phyloP scores from a whole-genome alignment of 2,797 vertebrate genomes.

The Peromyscus eremicus region DNA sequence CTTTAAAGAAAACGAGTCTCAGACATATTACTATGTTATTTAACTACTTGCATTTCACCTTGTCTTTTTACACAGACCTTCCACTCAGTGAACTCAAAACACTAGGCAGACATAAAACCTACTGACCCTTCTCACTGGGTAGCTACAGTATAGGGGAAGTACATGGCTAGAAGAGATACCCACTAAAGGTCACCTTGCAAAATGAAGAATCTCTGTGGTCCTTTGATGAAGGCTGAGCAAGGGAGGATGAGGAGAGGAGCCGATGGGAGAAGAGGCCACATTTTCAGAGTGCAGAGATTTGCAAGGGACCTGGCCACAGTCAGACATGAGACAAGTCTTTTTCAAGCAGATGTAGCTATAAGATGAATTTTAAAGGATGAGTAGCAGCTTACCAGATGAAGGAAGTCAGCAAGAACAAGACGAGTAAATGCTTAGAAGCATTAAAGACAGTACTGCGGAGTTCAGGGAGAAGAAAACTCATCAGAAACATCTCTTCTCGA shows the following conservation, averaged over 20 bases:
- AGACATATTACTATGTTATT: background rate
- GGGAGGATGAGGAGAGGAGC: background rate
- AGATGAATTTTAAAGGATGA: background rate
- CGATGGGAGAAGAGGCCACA: background rate
- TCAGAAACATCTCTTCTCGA: background rate
- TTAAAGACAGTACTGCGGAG: background rate
- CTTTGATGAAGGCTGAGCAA: background rate
- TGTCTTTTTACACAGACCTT: conserved; percentile 25
- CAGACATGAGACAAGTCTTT: background rate
- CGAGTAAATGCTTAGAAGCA: background rate
- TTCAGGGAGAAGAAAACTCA: background rate
- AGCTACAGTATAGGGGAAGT: background rate
- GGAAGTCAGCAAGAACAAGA: background rate
- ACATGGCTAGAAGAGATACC: background rate
- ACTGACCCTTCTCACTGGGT: background rate
- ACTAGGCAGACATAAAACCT: background rate
- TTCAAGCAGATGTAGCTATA: background rate
- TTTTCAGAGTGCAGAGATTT: background rate
- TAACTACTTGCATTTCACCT: background rate
- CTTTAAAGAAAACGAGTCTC: conserved; percentile 12
- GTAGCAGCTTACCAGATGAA: background rate
- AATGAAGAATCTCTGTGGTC: background rate
- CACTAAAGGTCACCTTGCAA: accelerated
- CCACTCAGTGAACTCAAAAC: background rate
- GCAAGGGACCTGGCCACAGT: background rate